phyloP scores from a whole-genome alignment of 2,888 invertebrate species.

The Leucoptera coffeella region DNA sequence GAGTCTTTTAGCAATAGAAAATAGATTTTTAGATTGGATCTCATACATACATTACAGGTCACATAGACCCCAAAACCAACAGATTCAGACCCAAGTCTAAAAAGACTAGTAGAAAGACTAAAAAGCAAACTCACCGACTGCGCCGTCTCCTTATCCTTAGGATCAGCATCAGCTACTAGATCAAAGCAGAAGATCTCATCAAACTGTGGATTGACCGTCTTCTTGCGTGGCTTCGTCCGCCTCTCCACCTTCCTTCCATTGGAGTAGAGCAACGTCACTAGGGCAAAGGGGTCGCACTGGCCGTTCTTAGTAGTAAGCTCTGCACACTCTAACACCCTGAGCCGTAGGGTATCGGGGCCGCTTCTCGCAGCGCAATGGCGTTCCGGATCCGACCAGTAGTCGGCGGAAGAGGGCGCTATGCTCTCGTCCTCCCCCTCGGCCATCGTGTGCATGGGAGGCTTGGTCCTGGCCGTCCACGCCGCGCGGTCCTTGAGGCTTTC shows the following conservation, averaged over 20 bases:
- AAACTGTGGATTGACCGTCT: slow-evolving; percentile 84
- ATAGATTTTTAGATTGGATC: too few species aligned
- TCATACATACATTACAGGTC: too few species aligned
- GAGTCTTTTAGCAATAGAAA: too few species aligned
- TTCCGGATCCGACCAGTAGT: slow-evolving; percentile 48
- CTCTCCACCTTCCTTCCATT: slow-evolving; percentile 74
- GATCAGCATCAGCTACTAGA: slow-evolving; percentile 54
- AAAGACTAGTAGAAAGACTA: too few species aligned
- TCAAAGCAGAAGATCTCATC: slow-evolving; percentile 82
- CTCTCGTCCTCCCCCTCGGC: slow-evolving; percentile 25
- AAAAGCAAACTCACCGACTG: slow-evolving; percentile 39
- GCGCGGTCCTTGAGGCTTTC: slow-evolving; percentile 43
- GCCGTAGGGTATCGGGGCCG: slow-evolving; percentile 42
- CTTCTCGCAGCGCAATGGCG: slow-evolving; percentile 38
- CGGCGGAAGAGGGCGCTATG: slow-evolving; percentile 37
- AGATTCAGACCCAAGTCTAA: too few species aligned
- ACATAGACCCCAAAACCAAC: too few species aligned
- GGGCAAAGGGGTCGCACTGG: slow-evolving; percentile 85
- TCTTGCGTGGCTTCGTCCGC: slow-evolving; percentile 82
- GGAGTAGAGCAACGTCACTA: slow-evolving; percentile 72
- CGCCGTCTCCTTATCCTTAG: slow-evolving; percentile 43
- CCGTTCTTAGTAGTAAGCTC: slow-evolving; percentile 86
- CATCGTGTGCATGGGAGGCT: slow-evolving; percentile 40
- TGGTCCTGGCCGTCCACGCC: slow-evolving; percentile 27
- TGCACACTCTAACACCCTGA: slow-evolving; percentile 76